phyloP scores from a whole-genome alignment of 2,797 vertebrate species.

The Fratercula arctica region DNA sequence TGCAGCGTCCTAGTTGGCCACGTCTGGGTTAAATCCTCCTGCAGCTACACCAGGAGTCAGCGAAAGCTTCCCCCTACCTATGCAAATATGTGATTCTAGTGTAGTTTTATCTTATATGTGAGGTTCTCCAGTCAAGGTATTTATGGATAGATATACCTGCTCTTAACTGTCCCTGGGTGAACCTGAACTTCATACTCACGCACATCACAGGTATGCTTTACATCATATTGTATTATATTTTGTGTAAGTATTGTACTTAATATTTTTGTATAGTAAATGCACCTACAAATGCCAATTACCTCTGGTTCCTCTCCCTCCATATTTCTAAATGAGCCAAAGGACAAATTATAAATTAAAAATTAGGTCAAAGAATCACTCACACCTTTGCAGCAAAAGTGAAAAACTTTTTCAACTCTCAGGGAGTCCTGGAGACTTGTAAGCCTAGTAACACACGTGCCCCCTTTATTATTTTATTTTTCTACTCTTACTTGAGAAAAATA shows the following conservation, averaged over 20 bases:
- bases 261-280: neutral
- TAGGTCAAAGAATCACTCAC: neutral
- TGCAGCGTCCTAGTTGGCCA: neutral
- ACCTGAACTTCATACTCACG: neutral
- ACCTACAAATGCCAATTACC: neutral
- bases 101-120: rapidly evolving
- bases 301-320: neutral
- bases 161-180: neutral
- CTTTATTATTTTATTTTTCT: neutral
- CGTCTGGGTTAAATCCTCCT: neutral
- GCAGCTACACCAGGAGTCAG: neutral
- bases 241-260: neutral
- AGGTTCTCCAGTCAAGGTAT: too few relatives aligned
- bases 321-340: neutral
- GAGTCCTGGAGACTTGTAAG: neutral
- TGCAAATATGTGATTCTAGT: rapidly evolving
- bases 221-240: neutral
- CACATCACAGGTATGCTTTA: neutral
- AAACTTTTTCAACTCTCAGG: neutral
- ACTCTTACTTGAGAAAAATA: neutral
- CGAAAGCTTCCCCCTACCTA: too few relatives aligned
- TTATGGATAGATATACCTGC: neutral
- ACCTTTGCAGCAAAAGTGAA: neutral
- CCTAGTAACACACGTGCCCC: rapidly evolving
- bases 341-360: neutral